Conservation (phyloP, 1,140 invertebrate species). For the Hyles euphorbiae region DNA sequence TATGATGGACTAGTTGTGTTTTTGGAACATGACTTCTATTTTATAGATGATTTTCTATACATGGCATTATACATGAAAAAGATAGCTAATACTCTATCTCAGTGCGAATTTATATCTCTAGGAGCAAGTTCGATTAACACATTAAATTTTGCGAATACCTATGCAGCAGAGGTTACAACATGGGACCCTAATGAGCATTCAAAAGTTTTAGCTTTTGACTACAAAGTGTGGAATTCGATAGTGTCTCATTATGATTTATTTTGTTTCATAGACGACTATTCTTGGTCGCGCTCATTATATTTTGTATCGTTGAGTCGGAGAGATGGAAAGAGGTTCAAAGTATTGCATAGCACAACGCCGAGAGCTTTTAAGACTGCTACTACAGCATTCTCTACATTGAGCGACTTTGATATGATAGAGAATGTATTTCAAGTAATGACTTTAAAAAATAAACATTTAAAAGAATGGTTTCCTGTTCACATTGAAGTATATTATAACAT, state of each 20-base stretch:
- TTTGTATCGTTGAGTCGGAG: constrained; percentile 38
- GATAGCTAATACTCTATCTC: constrained; percentile 19
- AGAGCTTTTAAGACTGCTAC: constrained; percentile 29
- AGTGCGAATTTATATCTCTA: constrained; percentile 34
- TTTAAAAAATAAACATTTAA: constrained; percentile 17
- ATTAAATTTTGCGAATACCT: constrained; percentile 11
- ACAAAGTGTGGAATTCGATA: constrained; percentile 35
- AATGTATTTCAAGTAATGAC: constrained; percentile 25
- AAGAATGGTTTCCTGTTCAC: constrained; percentile 29
- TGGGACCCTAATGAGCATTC: constrained; percentile 36
- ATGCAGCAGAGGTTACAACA: constrained; percentile 26
- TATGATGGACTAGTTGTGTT: constrained; percentile 33
- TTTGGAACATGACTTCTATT: constrained; percentile 32
- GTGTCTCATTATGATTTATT: constrained; percentile 37
- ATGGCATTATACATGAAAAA: constrained; percentile 36
- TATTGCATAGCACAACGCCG: constrained; percentile 30
- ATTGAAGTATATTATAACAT: constrained; percentile 32
- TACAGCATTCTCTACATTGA: constrained; percentile 8
- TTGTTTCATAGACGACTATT: constrained; percentile 39
- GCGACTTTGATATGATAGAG: constrained; percentile 19
- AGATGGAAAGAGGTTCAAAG: constrained; percentile 34
- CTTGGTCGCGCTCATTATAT: constrained; percentile 41
- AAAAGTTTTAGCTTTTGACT: constrained; percentile 31
- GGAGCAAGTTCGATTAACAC: constrained; percentile 6
- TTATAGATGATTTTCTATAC: constrained; percentile 42